These are phyloP conservation scores for Rhea americana DNA, from an alignment of 2,113 vertebrate species.

Conservation along the genomic window DNA sequence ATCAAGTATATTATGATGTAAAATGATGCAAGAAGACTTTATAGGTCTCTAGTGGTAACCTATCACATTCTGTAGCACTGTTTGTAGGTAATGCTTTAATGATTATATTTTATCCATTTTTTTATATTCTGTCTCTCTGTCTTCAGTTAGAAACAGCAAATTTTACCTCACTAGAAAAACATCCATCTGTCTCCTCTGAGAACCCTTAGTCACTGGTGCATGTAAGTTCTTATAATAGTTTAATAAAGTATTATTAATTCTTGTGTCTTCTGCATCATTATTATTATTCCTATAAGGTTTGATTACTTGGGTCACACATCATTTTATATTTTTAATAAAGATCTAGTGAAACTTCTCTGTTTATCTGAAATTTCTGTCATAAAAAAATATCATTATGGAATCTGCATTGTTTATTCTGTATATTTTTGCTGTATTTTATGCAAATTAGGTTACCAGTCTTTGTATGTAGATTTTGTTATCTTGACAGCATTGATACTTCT, in stretches of 20 bases:
- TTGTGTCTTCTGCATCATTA: not conserved
- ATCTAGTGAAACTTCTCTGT: not conserved
- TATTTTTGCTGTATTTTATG: not conserved
- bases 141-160: not conserved
- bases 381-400: not conserved
- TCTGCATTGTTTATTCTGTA: not conserved
- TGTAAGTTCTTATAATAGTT: not conserved
- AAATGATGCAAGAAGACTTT: not conserved
- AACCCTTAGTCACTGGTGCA: not conserved
- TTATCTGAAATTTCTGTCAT: not conserved
- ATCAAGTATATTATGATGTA: not conserved
- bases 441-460: not conserved
- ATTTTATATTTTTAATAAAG: not conserved
- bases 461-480: not conserved
- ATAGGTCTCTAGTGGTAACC: not conserved
- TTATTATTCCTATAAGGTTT: not conserved
- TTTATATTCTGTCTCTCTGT: not conserved
- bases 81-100: not conserved
- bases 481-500: not conserved
- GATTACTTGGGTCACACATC: not conserved
- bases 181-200: not conserved
- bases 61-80: not conserved
- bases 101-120: not conserved
- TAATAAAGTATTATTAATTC: not conserved
- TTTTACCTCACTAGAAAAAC: not conserved